Conservation (phyloP, 2,888 invertebrate species). For the Cotesia congregata region DNA sequence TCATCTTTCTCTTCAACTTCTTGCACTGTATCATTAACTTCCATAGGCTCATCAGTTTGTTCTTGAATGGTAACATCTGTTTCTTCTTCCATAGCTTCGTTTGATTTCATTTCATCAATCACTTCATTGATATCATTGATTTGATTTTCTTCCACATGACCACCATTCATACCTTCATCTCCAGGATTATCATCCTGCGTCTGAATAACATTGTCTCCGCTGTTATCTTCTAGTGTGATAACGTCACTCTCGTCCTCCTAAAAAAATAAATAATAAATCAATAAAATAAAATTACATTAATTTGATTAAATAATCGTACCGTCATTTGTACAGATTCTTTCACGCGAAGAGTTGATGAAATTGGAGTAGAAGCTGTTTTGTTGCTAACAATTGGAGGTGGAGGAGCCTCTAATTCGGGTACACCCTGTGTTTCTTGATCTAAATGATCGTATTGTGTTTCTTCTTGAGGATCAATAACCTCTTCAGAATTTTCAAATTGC, state of each 20-base stretch:
- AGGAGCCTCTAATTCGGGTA: slow-evolving; percentile 60
- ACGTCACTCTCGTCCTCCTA: slow-evolving; percentile 44
- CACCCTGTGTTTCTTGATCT: slow-evolving; percentile 54
- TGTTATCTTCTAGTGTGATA: slow-evolving; percentile 49
- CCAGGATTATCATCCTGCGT: slow-evolving; percentile 50
- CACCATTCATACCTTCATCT: slow-evolving; percentile 57
- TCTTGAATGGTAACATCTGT: neutral
- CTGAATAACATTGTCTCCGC: slow-evolving; percentile 53
- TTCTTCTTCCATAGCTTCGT: neutral
- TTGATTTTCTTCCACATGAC: slow-evolving; percentile 48
- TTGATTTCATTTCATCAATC: slow-evolving; percentile 51
- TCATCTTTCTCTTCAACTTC: slow-evolving; percentile 55
- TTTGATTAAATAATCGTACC: slow-evolving; percentile 43
- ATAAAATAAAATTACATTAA: slow-evolving; percentile 18
- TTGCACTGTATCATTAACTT: slow-evolving; percentile 49
- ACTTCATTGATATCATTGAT: slow-evolving; percentile 46
- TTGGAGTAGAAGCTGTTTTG: slow-evolving; percentile 52
- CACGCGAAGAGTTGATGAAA: slow-evolving; percentile 54
- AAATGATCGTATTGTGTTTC: slow-evolving; percentile 51
- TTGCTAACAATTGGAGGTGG: slow-evolving; percentile 61
- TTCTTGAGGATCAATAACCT: slow-evolving; percentile 44
- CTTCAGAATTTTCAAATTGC: slow-evolving; percentile 56
- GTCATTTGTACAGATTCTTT: slow-evolving; percentile 52
- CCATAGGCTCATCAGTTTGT: slow-evolving; percentile 46
- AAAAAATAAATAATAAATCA: neutral